Evolutionary conservation across 2,888 invertebrate species (phyloP), one percentile per base, ranked within the genome.

Genomic region (Phrixothrix hirtus): DNA sequence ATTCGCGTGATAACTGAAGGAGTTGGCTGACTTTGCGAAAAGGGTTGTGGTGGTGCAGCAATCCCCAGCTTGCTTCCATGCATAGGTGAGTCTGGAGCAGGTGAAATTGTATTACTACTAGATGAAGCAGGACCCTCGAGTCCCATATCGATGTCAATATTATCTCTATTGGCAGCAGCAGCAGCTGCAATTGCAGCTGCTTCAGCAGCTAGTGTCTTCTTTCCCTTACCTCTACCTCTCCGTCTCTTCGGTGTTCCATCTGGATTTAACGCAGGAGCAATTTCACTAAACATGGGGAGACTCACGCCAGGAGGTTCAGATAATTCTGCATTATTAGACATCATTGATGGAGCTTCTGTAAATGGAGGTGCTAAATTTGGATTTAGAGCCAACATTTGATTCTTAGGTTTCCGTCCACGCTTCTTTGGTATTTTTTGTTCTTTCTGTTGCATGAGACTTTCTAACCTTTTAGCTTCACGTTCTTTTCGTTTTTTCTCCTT

Each of bases 1-100:
- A 85, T 82, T 59, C 83, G 76, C 5, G 83, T 83, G 34, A 85
- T 84, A 4, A 85, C 83, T 29, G 84, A 84, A 0, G 81, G 77
- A 21, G 79, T 76, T 1, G 78, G 75, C 49, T 74, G 73, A 29
- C 75, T 75, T 48, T 79, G 78, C 12, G 79, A 76, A 57, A 79
- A 81, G 2, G 79, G 75, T 60, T 79, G 79, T 1, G 79, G 79
- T 4, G 79, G 77, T 34, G 78, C 74, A 2, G 79, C 78, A 48
- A 77, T 71, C 27, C 75, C 70, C 49, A 75, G 68, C 54, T 72
- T 69, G 31, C 61, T 55, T 30, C 59, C 39, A 26, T 61, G 52
- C 50, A 57, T 53, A 6, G 48, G 54, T 5, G 49, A 53, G 9
- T 54, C 55, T 29, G 72, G 73, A 50, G 72, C 68, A 53, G 67